Evolutionary conservation across 2,888 invertebrate species (phyloP), one percentile per base, ranked within the genome.

Genomic region (Beris chalybata): DNA sequence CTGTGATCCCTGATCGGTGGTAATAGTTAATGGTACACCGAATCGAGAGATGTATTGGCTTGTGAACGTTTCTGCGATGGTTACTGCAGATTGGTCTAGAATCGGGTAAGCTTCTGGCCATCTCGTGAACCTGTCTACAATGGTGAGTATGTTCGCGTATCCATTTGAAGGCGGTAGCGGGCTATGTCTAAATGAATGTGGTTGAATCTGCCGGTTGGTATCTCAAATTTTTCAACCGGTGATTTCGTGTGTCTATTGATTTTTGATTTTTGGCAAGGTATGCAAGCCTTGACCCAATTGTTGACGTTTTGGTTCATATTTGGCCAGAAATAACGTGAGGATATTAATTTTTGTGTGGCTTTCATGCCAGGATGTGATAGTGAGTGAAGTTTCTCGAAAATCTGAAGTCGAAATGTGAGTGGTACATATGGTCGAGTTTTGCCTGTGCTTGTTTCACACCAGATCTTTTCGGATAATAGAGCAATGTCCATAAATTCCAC

Each of bases 1-100:
- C 52, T 67, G 67, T 6, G 50, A 50, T 38, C 50, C 64, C 1
- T 30, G 31, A 31, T 64, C 64, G 4, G 55, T 67, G 11, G 58
- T 44, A 1, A 67, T 55, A n/a, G 30, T 54, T 38, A 31, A 4
- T n/a, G 67, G 67, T 30, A 57, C 43, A 1, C 65, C 65, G 53
- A 58, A 65, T n/a, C 58, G 52, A 4, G 65, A 12, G 1, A 65
- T 53, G 44, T 29, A 65, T 9, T 31, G 13, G 2, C 3, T 45
- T 5, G 43, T 13, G 4, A 52, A n/a, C 5, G 56, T 43, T 12
- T 22, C 22, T 22, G 22, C 22, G 22, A 22, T 9, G 9, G 31
- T 56, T 48, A 38, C 53, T 11, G 65, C 65, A 9, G 44, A 15
- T 13, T 30, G 50, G 45, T 65, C 52, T 2, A 4, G 9, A 4